Evolutionary conservation across 2,888 invertebrate species (phyloP).

Genomic region (Spodoptera exigua): DNA sequence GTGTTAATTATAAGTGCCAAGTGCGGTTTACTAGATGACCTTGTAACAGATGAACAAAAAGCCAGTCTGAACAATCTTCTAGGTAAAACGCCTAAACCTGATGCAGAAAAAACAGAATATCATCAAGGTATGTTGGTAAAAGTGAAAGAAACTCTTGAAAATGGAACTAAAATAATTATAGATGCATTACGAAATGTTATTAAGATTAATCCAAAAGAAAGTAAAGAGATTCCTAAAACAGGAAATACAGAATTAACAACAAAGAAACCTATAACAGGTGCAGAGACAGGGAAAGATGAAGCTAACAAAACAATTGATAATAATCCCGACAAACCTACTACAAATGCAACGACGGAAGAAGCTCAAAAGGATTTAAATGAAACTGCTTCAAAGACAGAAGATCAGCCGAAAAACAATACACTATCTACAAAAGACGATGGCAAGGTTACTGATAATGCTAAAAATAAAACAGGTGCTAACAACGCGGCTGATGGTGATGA

Average conservation of each 20-base stretch:
- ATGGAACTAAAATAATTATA: constrained; percentile 36
- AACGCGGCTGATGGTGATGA: background rate
- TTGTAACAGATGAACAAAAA: constrained; percentile 11
- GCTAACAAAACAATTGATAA: background rate
- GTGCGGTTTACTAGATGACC: constrained; percentile 45
- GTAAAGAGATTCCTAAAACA: background rate
- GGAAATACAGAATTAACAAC: background rate
- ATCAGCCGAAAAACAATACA: constrained; percentile 25
- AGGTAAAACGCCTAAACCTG: constrained; percentile 15
- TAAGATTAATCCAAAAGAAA: constrained; percentile 5
- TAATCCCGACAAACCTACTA: background rate
- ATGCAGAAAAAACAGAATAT: background rate
- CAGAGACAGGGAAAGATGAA: background rate
- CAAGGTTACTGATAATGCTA: background rate
- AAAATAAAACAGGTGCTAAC: constrained; percentile 9
- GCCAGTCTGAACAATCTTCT: background rate
- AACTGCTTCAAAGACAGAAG: background rate
- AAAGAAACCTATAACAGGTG: background rate
- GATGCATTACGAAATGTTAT: constrained; percentile 38
- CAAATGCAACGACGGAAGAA: constrained; percentile 14
- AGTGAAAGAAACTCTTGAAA: constrained; percentile 27
- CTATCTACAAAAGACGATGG: background rate
- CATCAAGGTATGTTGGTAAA: constrained; percentile 25
- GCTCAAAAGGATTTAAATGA: background rate
- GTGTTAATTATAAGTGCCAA: constrained; percentile 28